These are phyloP conservation scores for Ormyrus rosae DNA, from an alignment of 2,888 invertebrate genomes.

Conservation along the genomic window DNA sequence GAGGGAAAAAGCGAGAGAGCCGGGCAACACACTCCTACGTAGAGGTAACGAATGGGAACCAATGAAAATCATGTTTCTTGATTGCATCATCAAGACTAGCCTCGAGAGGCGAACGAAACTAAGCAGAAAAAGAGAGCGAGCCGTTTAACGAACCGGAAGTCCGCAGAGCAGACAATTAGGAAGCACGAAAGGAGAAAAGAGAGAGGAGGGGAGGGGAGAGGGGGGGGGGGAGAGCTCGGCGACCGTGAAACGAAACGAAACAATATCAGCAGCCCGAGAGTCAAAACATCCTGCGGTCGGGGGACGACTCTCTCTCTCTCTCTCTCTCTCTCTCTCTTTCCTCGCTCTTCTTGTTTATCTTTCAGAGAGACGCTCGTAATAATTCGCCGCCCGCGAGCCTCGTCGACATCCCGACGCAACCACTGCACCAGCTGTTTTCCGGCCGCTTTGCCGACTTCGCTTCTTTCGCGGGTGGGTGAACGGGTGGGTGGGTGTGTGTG, in stretches of 20 bases:
- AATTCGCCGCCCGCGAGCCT: slow-evolving; percentile 7
- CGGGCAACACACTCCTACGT: not conserved
- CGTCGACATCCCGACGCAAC: not conserved
- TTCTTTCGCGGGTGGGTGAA: too few relatives aligned
- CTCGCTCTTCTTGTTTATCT: slow-evolving; percentile 46
- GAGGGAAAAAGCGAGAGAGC: slow-evolving; percentile 26
- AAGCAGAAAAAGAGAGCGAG: slow-evolving; percentile 40
- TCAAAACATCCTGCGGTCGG: slow-evolving; percentile 56
- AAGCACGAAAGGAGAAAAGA: slow-evolving; percentile 9
- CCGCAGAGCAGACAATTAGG: slow-evolving; percentile 52
- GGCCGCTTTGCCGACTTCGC: not conserved
- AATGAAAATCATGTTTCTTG: slow-evolving; percentile 53
- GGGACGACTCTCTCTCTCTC: not conserved
- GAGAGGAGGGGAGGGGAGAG: not conserved
- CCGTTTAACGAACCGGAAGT: slow-evolving; percentile 57
- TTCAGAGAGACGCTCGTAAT: slow-evolving; percentile 36
- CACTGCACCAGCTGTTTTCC: slow-evolving; percentile 32
- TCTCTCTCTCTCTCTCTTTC: slow-evolving; percentile 1
- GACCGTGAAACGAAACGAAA: slow-evolving; percentile 53
- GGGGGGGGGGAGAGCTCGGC: not conserved
- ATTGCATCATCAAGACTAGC: slow-evolving; percentile 55
- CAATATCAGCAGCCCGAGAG: slow-evolving; percentile 49
- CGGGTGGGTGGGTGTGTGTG: too few relatives aligned
- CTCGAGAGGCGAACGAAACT: slow-evolving; percentile 24
- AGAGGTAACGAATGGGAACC: slow-evolving; percentile 53